These are phyloP conservation scores for Cyphomyrus discorhynchus DNA, from an alignment of 2,113 vertebrate species.

Conservation along the genomic window DNA sequence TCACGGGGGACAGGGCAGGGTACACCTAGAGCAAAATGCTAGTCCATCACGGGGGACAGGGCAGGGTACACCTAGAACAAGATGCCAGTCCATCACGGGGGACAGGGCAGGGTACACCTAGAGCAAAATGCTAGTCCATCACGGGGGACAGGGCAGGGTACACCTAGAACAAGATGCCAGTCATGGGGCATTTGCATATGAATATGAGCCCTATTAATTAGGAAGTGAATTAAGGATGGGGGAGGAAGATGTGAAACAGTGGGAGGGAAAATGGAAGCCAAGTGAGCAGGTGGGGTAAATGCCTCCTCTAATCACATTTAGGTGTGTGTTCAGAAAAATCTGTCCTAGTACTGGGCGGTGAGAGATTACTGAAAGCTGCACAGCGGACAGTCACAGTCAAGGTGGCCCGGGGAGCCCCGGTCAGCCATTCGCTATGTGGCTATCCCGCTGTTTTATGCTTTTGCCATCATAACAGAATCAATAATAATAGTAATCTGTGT, in stretches of 20 bases:
- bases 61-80: not conserved
- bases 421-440: not conserved
- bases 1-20: not conserved
- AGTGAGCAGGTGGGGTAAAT: not conserved
- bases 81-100: no score
- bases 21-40: not conserved
- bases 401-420: not conserved
- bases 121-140: no score
- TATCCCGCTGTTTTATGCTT: not conserved
- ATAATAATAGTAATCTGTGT: not conserved
- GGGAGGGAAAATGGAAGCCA: constrained; percentile 1
- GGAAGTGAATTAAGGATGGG: not conserved
- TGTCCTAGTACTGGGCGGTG: not conserved
- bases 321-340: not conserved
- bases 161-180: no score
- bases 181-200: not conserved
- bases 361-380: not conserved
- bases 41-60: not conserved
- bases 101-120: not conserved
- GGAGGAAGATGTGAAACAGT: not conserved
- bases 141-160: not conserved
- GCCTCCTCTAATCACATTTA: not conserved
- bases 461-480: not conserved
- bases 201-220: not conserved
- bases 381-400: not conserved